Percentiles rank a stretch among this genome's conserved stretches.
phyloP scores from a whole-genome alignment of 2,797 vertebrate species.

The Cheracebus regulus region DNA sequence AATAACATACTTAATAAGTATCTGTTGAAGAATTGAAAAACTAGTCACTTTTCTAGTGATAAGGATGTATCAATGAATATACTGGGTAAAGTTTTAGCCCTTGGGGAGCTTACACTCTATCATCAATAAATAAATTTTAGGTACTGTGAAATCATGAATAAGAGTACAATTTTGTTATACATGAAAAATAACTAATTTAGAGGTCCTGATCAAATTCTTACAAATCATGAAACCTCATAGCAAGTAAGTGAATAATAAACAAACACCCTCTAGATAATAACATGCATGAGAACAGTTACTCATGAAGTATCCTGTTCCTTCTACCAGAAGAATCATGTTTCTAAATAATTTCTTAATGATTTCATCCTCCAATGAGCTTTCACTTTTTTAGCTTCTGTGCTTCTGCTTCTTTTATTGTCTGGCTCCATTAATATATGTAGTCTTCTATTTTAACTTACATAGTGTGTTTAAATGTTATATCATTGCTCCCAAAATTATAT shows the following conservation, averaged over 20 bases:
- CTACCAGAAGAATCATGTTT: not conserved
- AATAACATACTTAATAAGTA: not conserved
- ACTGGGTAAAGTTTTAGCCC: not conserved
- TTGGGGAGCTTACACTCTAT: not conserved
- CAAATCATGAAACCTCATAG: not conserved
- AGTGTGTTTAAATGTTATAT: not conserved
- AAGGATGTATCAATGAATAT: not conserved
- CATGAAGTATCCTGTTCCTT: not conserved
- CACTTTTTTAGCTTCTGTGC: accelerated
- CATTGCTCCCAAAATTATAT: not conserved
- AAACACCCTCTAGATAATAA: not conserved
- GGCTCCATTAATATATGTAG: not conserved
- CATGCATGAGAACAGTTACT: not conserved
- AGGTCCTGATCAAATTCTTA: not conserved
- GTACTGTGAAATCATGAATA: not conserved
- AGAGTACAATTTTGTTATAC: not conserved
- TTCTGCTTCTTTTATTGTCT: not conserved
- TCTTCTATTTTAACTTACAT: not conserved
- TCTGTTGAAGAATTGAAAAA: not conserved
- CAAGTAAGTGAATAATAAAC: not conserved
- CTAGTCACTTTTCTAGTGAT: not conserved
- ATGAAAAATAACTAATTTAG: not conserved
- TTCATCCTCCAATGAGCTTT: not conserved
- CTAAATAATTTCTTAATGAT: not conserved
- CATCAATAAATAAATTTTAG: not conserved